Evolutionary conservation across 2,797 vertebrate genomes (phyloP), one percentile per base, ranked within the genome.

Genomic region (Amniataba percoides): DNA sequence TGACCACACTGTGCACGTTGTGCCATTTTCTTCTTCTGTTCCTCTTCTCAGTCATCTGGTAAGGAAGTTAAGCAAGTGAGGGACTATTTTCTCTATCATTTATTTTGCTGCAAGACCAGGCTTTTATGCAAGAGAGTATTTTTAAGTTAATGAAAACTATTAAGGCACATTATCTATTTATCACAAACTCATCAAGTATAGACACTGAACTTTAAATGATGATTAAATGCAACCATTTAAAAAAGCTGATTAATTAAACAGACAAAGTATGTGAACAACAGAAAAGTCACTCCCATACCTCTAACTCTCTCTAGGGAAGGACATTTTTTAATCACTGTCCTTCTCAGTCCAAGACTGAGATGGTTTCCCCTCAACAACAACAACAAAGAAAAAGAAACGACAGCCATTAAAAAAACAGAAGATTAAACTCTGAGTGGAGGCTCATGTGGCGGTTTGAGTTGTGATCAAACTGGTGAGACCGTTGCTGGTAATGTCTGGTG

Each of bases 401-500:
- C n/a, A 36, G 19, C 34, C 34, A 36, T 36, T 36, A 3, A 36
- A 36, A 36, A 36, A 36, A 36, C 7, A 36, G 8, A 36, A 36
- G 34, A 36, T 36, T 36, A 36, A 36, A 36, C 34, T 36, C 34
- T 36, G 31, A 40, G 52, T 52, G 23, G 48, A 70, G 36, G 40
- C 27, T 73, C 4, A 2, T 39, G 45, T 34, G 9, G n/a, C 80
- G 39, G 25, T 71, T 78, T 74, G 56, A 82, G 58, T 57, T 81
- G 68, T 68, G 70, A 85, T 87, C 49, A 82, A 65, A 82, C 57
- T 55, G 63, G 52, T 51, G 59, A 77, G 60, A 87, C 66, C 69
- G 63, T 65, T 74, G 68, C 52, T 67, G 55, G 49, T 88, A 63
- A 75, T 85, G 40, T 78, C 16, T 81, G 76, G 60, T 71, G 64